These are phyloP conservation scores for Saturnia pavonia DNA, from an alignment of 2,888 invertebrate species.

Conservation along the genomic window DNA sequence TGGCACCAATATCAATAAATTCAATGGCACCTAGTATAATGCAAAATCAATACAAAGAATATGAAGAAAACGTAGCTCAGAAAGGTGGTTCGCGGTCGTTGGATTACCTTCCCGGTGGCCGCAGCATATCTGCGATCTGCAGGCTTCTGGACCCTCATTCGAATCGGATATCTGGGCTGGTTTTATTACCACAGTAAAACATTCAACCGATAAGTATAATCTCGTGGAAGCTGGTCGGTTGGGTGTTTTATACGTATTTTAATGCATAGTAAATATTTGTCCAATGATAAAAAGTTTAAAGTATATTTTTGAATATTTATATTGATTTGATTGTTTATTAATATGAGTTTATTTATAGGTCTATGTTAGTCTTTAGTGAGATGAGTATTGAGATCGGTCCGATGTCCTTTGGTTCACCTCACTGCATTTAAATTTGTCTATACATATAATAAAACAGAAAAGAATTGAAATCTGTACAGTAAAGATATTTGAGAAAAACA, in stretches of 20 bases:
- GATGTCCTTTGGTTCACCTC: too few species aligned
- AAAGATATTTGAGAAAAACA: too few species aligned
- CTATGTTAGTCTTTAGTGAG: too few species aligned
- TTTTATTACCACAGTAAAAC: constrained; percentile 24
- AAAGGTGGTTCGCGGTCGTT: neutral
- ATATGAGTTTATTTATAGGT: too few species aligned
- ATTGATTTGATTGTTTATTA: too few species aligned
- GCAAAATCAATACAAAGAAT: neutral
- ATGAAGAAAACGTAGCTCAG: neutral
- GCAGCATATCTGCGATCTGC: constrained; percentile 20
- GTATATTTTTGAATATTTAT: too few species aligned
- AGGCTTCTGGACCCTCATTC: constrained; percentile 19
- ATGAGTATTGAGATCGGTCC: too few species aligned
- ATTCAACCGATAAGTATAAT: constrained; percentile 15
- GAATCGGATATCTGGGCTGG: constrained; percentile 17
- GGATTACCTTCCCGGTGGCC: constrained; percentile 17
- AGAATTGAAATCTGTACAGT: too few species aligned
- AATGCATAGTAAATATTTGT: neutral
- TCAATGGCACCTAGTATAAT: neutral
- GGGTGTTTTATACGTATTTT: neutral
- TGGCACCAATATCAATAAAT: neutral
- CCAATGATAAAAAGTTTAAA: too few species aligned
- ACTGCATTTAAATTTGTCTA: too few species aligned
- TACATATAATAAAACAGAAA: too few species aligned
- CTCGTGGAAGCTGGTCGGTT: constrained; percentile 3